Conservation (phyloP, 2,113 vertebrate species). For the Perca fluviatilis region DNA sequence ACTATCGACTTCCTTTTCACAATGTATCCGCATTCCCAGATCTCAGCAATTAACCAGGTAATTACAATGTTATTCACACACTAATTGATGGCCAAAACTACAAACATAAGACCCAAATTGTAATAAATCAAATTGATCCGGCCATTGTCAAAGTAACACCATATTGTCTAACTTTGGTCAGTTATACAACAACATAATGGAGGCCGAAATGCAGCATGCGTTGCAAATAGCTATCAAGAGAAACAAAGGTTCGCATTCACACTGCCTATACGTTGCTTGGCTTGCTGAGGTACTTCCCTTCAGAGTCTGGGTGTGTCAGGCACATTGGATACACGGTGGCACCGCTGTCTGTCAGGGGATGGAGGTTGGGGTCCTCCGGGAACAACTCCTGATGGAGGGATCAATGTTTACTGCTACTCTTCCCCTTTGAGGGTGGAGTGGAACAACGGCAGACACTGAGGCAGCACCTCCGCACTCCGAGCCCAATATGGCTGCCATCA, state of each 20-base stretch:
- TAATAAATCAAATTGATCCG: not conserved
- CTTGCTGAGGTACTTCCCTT: not conserved
- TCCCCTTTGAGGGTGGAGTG: slow-evolving; percentile 33
- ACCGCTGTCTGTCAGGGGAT: slow-evolving; percentile 56
- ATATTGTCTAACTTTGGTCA: not conserved
- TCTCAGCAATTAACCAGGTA: not conserved
- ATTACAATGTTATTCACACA: not conserved
- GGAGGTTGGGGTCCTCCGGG: slow-evolving; percentile 38
- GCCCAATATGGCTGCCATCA: slow-evolving; percentile 57
- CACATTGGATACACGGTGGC: not conserved
- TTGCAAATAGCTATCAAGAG: not conserved
- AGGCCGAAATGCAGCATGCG: not conserved
- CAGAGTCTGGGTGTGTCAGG: slow-evolving; percentile 39
- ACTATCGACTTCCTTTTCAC: not conserved
- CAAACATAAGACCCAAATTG: not conserved
- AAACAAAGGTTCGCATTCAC: not conserved
- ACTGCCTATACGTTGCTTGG: not conserved
- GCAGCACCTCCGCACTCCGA: slow-evolving; percentile 38
- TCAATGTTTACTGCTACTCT: slow-evolving; percentile 64
- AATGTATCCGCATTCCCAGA: not conserved
- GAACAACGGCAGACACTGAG: slow-evolving; percentile 25
- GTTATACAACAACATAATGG: not conserved
- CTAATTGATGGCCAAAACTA: not conserved
- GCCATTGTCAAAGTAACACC: not conserved
- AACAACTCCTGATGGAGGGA: slow-evolving; percentile 47